A percentile compares a stretch with the other conserved stretches of the same genome.
phyloP scores from a whole-genome alignment of 1,140 invertebrate genomes.

The Coptotermes formosanus region DNA sequence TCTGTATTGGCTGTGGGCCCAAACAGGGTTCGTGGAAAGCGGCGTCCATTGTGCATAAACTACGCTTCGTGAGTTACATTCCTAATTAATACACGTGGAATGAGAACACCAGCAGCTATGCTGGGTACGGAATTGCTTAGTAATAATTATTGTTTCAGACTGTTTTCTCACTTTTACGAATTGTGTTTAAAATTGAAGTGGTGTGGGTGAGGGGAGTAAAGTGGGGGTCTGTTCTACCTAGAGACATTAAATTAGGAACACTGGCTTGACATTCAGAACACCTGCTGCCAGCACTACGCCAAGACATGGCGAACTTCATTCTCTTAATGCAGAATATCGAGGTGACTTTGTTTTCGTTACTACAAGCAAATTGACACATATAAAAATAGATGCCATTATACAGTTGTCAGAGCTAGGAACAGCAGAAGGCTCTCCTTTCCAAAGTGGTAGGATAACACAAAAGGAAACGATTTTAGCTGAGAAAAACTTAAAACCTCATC shows the following conservation, averaged over 20 bases:
- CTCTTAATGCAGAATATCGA: not conserved
- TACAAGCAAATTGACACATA: too few species aligned
- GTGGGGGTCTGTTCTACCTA: not conserved
- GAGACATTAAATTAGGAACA: slow-evolving; percentile 3
- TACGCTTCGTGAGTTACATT: not conserved
- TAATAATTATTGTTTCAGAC: not conserved
- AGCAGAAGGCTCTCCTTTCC: too few species aligned
- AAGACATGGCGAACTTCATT: not conserved
- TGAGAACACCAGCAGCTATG: not conserved
- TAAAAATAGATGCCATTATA: too few species aligned
- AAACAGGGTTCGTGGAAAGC: not conserved
- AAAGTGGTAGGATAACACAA: too few species aligned
- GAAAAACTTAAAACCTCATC: too few species aligned
- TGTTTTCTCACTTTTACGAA: slow-evolving; percentile 2
- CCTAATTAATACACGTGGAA: not conserved
- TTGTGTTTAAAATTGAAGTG: not conserved
- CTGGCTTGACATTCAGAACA: not conserved
- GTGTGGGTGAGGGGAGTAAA: not conserved
- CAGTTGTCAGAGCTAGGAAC: too few species aligned
- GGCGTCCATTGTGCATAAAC: not conserved
- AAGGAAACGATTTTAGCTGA: too few species aligned
- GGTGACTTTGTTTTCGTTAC: not conserved
- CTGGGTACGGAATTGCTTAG: not conserved
- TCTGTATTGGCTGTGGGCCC: not conserved
- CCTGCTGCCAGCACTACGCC: not conserved